These are phyloP conservation scores for Atta cephalotes DNA, from an alignment of 1,140 invertebrate species.

Conservation along the genomic window DNA sequence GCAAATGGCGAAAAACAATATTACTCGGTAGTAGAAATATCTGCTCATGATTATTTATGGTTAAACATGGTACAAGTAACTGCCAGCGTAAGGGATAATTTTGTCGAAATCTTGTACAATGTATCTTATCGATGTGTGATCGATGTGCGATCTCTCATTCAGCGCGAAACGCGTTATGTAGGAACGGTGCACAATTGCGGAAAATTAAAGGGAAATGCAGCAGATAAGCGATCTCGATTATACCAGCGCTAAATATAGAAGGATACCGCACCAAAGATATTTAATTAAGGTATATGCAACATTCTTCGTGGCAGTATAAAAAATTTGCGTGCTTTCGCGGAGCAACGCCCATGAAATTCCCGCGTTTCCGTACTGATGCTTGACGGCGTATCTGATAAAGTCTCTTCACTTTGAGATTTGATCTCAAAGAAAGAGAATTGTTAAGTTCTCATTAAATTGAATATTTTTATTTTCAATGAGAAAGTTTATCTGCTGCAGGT, in stretches of 20 bases:
- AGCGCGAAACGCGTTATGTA: conserved; percentile 36
- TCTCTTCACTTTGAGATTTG: conserved; percentile 11
- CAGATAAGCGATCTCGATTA: conserved; percentile 65
- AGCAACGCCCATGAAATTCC: conserved; percentile 4
- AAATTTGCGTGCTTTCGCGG: conserved; percentile 36
- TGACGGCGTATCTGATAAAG: conserved; percentile 4
- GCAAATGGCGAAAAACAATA: conserved; percentile 44
- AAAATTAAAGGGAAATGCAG: conserved; percentile 65
- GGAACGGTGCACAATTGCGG: conserved; percentile 50
- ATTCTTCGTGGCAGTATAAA: conserved; percentile 19
- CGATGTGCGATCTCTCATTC: conserved; percentile 43
- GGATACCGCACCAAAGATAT: conserved; percentile 44
- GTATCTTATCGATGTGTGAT: conserved; percentile 64
- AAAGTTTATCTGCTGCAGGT: neutral
- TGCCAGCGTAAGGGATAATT: conserved; percentile 40
- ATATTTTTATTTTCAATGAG: conserved; percentile 14
- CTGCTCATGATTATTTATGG: conserved; percentile 62
- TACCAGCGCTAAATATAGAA: conserved; percentile 65
- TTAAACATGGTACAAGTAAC: conserved; percentile 3
- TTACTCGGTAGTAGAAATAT: conserved; percentile 21
- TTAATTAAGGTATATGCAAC: conserved; percentile 48
- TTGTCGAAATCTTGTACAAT: conserved; percentile 51
- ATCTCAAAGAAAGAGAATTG: conserved; percentile 11
- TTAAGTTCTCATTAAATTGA: neutral
- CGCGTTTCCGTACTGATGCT: conserved; percentile 22